Conservation (phyloP, 2,113 vertebrate genomes). For the Telmatochromis sp. region DNA sequence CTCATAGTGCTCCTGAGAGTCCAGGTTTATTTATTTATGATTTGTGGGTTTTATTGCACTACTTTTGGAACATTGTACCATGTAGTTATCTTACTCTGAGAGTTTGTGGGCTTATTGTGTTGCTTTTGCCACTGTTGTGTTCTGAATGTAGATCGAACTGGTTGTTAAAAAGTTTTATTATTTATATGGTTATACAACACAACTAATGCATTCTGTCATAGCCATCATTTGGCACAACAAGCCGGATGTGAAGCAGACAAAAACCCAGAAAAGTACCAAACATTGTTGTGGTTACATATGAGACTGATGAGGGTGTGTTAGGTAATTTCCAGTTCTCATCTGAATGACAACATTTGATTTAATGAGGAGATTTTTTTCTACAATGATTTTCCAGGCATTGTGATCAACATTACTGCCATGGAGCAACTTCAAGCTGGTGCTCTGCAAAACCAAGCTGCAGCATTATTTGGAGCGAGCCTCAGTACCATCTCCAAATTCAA, state of each 20-base stretch:
- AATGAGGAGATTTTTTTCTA: background rate
- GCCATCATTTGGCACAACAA: background rate
- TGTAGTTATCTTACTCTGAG: background rate
- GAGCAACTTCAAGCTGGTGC: background rate
- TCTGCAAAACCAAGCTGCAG: background rate
- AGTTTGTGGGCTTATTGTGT: background rate
- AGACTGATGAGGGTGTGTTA: background rate
- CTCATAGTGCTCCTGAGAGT: fast-evolving
- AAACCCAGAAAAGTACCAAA: background rate
- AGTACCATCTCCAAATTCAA: background rate
- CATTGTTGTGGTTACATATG: background rate
- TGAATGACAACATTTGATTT: background rate
- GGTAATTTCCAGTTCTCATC: background rate
- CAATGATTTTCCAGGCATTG: background rate
- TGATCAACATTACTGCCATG: background rate
- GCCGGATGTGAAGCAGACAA: background rate
- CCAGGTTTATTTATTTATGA: background rate
- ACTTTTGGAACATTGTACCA: background rate
- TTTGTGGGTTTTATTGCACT: background rate
- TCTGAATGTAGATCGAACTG: fast-evolving
- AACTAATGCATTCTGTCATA: background rate
- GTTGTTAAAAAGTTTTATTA: background rate
- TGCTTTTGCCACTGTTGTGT: background rate
- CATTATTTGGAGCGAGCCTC: fast-evolving
- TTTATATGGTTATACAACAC: background rate